Evolutionary conservation across 2,113 vertebrate species (phyloP), one percentile per base, ranked within the genome.

Genomic region (Gymnogyps californianus): DNA sequence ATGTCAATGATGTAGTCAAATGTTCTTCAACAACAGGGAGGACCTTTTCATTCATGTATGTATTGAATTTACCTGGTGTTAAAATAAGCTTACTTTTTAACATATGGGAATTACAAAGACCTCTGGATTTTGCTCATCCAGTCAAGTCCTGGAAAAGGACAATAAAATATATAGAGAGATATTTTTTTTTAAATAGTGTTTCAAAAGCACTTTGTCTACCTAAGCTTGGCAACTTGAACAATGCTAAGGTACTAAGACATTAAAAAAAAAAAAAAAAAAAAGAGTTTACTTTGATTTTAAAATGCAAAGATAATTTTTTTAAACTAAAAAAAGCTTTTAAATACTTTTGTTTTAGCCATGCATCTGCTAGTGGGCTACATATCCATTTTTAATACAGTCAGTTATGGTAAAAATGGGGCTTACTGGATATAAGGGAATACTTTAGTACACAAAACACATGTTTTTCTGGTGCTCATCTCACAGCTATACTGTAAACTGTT

Each of bases 401-500:
- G 85, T 97, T 96, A 98, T 61, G 90, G 90, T 83, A 90, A 89
- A 95, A 94, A 84, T 79, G 97, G 93, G 90, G 96, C 94, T 98
- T 96, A 98, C 96, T 98, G 98, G 97, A 98, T 98, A 96, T 98
- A 98, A 98, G 97, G 98, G 92, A 97, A 91, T 90, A 91, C 76
- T 89, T 98, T 95, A 96, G 96, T 97, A 98, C 90, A 97, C 89
- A 97, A 97, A 92, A 87, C 81, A 94, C 74, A 54, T 87, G 70
- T 95, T 98, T 90, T 98, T 98, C 93, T 99, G 99, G 99, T 99
- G 99, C 99, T 99, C 98, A 97, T 98, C 96, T 98, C 97, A 96
- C 93, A 97, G 93, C 94, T 98, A 96, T 97, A 98, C 98, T 98
- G 95, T 98, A 97, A 98, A 97, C 95, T 38, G 89, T 98, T 97